Base-by-base conservation (phyloP, 2,113 vertebrate species). In the Scatophagus argus region DNA sequence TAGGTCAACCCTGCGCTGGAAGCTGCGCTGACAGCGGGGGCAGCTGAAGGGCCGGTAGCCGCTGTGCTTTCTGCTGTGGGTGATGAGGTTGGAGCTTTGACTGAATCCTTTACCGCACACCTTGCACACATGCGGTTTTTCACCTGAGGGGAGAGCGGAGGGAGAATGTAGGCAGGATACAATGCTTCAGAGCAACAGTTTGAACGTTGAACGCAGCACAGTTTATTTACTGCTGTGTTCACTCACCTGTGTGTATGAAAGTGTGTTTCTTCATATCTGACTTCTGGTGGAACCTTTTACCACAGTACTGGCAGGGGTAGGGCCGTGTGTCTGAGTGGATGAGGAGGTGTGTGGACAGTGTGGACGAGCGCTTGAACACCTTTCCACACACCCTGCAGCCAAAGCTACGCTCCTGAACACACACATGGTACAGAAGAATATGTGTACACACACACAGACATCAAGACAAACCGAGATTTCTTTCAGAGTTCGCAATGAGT, bases 241-340 rank as follows among this genome's bases (percentile, higher is more conserved):
- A 27, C 85, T 80, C 55, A 95, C 95, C 95, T 77, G 95, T 95
- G 93, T 96, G 95, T 67, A 93, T 95, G 84, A 95, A 96, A 31
- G 95, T 96, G 84, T 96, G 95, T 68, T 96, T 96, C 90, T 96
- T 96, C 95, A 96, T 96, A 85, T 95, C 95, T 1, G 95, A 95
- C 76, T 95, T 95, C 92, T 95, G 95, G 91, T 95, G 95, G 83
- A 95, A 95, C 41, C 94, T 88, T 66, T 95, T 95, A 65, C 93
- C 93, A 8, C 95, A 96, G 91, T 94, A 95, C 77, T 94, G 94
- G 75, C 95, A 96, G 44, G 94, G 93, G 80, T 94, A 95, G 1
- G 95, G 95, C 38, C 95, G 60, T 0, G 93, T 95, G 94, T 96
- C 93, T 0, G 95, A 95, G 92, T 96, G 95, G 83, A 96, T 96